Evolutionary conservation across 23 tunicate species (phyloP), one percentile per base, ranked within the genome.

Genomic region (Aplidium turbinatum): DNA sequence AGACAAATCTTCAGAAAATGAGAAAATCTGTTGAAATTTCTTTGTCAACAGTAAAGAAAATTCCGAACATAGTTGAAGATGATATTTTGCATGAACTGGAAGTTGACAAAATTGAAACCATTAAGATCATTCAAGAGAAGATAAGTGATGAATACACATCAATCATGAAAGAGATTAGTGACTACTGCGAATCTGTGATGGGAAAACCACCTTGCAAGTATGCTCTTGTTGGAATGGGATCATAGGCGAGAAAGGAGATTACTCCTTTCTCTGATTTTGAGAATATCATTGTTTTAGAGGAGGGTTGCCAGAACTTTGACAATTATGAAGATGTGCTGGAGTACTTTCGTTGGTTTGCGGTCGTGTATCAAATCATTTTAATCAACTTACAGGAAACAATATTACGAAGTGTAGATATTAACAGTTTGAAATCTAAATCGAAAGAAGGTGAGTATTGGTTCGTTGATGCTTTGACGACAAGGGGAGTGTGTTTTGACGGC

Each of bases 401-500:
- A 27, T 5, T 60, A 4, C 68, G 38, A 27, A 60, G 68, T 5
- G 50, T 42, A 9, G 11, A 11, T 9, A 42, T 42, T 42, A 9
- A 42, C 50, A 4, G 38, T 3, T 30, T 60, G 6, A 60, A 60
- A 36, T 11, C 7, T 20, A 60, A 27, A 30, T 60, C 68, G 11
- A 60, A 60, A 5, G 38, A 7, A 28, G 68, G 68, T 6, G 32
- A 47, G 26, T n/a, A n/a, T n/a, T 78, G 84, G 74, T 78, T 40
- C 50, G 46, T 19, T 31, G 84, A 78, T 53, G 63, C 1, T 13
- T 21, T 62, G 11, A 78, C 84, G 22, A 57, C 82, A 0, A 18
- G 57, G 6, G 82, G 82, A 16, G n/a, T 77, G 0, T 38, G 75
- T 19, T 77, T 63, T 61, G 82, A 77, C 35, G 82, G 82, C 16